phyloP scores from a whole-genome alignment of 2,113 vertebrate genomes.

The Platysteira castanea region DNA sequence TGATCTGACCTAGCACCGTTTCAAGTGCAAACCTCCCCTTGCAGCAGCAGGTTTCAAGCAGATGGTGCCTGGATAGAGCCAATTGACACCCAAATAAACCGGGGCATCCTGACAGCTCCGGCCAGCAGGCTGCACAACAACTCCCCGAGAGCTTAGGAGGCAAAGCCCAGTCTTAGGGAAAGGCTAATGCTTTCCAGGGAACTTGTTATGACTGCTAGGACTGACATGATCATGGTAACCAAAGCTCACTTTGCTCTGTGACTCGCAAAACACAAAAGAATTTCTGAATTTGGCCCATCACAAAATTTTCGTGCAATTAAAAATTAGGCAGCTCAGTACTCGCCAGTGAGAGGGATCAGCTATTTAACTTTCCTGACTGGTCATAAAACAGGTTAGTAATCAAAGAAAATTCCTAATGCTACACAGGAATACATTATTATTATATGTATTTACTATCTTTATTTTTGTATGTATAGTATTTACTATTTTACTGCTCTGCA shows the following conservation, averaged over 20 bases:
- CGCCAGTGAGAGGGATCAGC: not conserved
- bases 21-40: not conserved
- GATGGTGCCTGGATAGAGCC: constrained; percentile 35
- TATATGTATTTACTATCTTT: not conserved
- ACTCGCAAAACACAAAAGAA: not conserved
- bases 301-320: not conserved
- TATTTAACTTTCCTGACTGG: not conserved
- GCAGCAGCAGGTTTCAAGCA: constrained; percentile 31
- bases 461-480: not conserved
- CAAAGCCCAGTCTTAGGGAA: not conserved
- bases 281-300: not conserved
- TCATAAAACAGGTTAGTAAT: not conserved
- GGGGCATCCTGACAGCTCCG: not conserved
- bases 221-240: not conserved
- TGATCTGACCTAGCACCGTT: not conserved
- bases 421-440: not conserved
- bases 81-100: not conserved
- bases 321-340: not conserved
- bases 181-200: not conserved
- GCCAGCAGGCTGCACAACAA: not conserved
- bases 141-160: not conserved
- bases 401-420: not conserved
- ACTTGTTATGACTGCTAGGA: not conserved
- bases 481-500: not conserved
- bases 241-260: not conserved